Base-by-base conservation (phyloP, 2,113 vertebrate species). In the Syngnathoides biaculeatus region DNA sequence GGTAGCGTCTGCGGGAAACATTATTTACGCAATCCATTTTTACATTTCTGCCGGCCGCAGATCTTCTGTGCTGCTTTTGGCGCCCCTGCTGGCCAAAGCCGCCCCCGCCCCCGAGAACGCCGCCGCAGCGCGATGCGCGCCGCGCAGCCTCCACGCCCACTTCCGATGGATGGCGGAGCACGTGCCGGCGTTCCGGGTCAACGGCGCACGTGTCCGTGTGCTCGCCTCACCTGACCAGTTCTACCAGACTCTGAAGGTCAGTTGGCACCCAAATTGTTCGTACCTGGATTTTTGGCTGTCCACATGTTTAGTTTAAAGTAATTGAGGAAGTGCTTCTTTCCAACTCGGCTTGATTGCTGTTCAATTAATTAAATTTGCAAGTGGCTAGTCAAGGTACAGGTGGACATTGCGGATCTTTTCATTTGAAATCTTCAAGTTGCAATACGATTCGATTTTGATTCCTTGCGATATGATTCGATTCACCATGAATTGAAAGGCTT, bases 111-210 rank as follows among this genome's bases (percentile, higher is more conserved):
- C 92, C 8, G 67, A 64, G 1, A 81, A 79, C 59, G 87, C 91
- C 1, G 81, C 90, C 1, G 89, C 90, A 4, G 90, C 94, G 6
- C 91, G 92, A 19, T 93, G 92, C 87, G 0, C 93, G 93, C 70
- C 73, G 75, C 67, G 61, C 75, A 14, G 80, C 81, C 86, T 91
- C 48, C 90, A 84, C 22, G 78, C 92, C 71, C 90, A 89, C 40
- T 98, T 98, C 87, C 90, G 89, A 74, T 99, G 97, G 97, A 95
- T 99, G 85, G 86, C 93, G 3, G 95, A 95, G 50, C 88, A 97
- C 15, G 95, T 95, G 1, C 97, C 97, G 0, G 95, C 94, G 52
- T 99, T 99, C 17, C 90, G 93, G 0, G 93, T 99, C 66, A 94
- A 92, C 11, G 96, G 96, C 30, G 86, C 91, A 0, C 90, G 87